Evolutionary conservation across 2,797 vertebrate genomes (phyloP).

Genomic region (Columba guinea): DNA sequence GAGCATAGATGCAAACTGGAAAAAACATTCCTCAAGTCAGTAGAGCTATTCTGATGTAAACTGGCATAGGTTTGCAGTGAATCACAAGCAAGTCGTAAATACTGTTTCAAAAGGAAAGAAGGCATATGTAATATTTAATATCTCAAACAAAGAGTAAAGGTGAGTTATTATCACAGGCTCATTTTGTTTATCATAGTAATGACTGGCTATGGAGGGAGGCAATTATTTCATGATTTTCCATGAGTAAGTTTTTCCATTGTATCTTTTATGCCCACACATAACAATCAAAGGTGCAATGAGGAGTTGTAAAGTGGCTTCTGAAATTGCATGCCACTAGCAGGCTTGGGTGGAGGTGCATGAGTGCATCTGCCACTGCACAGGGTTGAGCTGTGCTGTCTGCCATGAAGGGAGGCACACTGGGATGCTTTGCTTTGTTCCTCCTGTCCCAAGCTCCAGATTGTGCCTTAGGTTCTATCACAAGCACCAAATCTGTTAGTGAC

Average conservation of each 20-base stretch:
- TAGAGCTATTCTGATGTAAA: not conserved
- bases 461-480: not conserved
- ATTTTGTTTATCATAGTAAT: constrained; percentile 9
- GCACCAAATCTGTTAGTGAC: not conserved
- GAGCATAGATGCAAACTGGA: not conserved
- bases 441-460: not conserved
- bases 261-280: not conserved
- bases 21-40: not conserved
- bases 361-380: accelerated
- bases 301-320: not conserved
- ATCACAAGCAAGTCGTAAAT: not conserved
- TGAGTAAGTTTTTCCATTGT: constrained; percentile 22
- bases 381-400: not conserved
- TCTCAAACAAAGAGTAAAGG: constrained; percentile 28
- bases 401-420: accelerated
- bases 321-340: not conserved
- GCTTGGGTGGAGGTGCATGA: not conserved
- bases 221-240: constrained; percentile 7
- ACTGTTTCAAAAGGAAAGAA: not conserved
- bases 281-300: not conserved
- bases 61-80: not conserved
- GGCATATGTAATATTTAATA: not conserved
- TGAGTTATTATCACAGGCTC: not conserved
- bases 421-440: accelerated
- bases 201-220: not conserved